Percentiles rank a stretch among this genome's conserved stretches.
phyloP scores from a whole-genome alignment of 2,113 vertebrate genomes.

The Silurus glanis region DNA sequence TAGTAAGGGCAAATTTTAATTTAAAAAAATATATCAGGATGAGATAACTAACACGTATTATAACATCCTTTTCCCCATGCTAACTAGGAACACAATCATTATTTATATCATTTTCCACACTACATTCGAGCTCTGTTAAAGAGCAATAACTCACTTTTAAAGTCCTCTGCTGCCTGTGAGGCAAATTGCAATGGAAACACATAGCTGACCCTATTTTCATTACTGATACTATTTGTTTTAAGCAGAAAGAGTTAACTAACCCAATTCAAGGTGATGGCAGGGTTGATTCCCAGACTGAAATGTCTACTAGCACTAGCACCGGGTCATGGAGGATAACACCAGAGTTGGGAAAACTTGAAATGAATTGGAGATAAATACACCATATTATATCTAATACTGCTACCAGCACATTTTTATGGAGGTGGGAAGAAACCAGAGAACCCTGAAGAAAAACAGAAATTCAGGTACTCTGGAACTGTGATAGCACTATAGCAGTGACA shows the following conservation, averaged over 20 bases:
- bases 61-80: background rate
- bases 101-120: conserved; percentile 9
- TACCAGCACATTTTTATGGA: background rate
- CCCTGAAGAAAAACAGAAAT: background rate
- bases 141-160: background rate
- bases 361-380: background rate
- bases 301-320: background rate
- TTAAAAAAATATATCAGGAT: background rate
- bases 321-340: background rate
- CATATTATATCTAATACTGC: background rate
- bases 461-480: background rate
- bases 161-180: conserved; percentile 1
- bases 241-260: background rate
- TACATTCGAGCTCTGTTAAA: background rate
- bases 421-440: background rate
- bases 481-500: background rate
- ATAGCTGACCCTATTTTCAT: background rate
- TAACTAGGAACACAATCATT: background rate
- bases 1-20: background rate
- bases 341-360: background rate
- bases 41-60: background rate
- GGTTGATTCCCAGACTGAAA: background rate
- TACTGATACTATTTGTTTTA: background rate
- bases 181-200: background rate
- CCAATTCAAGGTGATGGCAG: background rate